phyloP scores from a whole-genome alignment of 2,888 invertebrate genomes.

The Xestia rhomboidea region DNA sequence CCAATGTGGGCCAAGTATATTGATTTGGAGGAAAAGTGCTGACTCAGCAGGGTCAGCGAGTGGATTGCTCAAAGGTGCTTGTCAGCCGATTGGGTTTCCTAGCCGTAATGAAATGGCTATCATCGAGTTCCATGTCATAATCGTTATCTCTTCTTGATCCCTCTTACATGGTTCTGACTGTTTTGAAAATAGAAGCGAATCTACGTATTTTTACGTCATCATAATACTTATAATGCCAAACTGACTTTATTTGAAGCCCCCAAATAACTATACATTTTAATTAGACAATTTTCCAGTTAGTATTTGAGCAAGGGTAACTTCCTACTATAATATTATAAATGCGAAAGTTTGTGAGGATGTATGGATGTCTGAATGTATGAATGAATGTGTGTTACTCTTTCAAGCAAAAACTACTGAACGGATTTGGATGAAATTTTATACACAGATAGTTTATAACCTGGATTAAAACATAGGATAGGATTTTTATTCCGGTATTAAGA shows the following conservation, averaged over 20 bases:
- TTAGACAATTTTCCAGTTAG: background rate
- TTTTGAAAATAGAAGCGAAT: background rate
- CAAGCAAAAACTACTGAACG: no score
- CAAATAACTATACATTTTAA: background rate
- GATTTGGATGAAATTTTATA: no score
- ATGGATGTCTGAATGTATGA: no score
- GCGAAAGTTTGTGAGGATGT: no score
- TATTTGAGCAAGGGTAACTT: constrained; percentile 1
- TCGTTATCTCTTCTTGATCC: constrained; percentile 10
- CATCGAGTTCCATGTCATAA: constrained; percentile 48
- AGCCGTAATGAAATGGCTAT: constrained; percentile 69
- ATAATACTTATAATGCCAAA: background rate
- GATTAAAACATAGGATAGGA: no score
- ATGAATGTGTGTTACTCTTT: no score
- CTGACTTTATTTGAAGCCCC: background rate
- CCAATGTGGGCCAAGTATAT: constrained; percentile 67
- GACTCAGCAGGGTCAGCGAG: constrained; percentile 70
- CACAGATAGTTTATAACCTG: no score
- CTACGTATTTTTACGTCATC: background rate
- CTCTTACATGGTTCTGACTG: background rate
- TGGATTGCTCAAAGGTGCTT: constrained; percentile 70
- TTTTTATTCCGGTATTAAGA: no score
- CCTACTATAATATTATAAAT: no score
- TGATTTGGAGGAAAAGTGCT: constrained; percentile 70
- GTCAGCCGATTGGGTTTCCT: constrained; percentile 63